Percentiles rank a stretch among this genome's conserved stretches.
phyloP scores from a whole-genome alignment of 2,797 vertebrate genomes.

The Anas bernieri region DNA sequence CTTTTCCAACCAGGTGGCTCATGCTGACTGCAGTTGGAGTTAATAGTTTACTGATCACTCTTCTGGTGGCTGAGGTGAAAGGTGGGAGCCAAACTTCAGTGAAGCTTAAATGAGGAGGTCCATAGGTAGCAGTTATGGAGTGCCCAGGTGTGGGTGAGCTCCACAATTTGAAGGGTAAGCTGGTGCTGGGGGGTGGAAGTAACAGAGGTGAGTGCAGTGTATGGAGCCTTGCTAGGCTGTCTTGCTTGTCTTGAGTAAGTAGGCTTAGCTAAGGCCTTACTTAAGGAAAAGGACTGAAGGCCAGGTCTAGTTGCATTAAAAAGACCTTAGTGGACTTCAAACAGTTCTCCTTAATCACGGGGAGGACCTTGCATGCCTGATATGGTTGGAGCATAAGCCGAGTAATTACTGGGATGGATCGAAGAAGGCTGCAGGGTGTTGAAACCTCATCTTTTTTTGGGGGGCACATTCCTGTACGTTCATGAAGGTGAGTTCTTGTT shows the following conservation, averaged over 20 bases:
- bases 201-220: not conserved
- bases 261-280: not conserved
- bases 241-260: not conserved
- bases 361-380: not conserved
- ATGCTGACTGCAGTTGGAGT: not conserved
- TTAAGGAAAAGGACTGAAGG: not conserved
- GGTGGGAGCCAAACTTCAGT: not conserved
- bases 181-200: not conserved
- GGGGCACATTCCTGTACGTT: accelerated
- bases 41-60: not conserved
- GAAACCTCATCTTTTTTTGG: not conserved
- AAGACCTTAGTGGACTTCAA: not conserved
- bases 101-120: not conserved
- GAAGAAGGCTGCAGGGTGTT: not conserved
- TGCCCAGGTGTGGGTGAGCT: not conserved
- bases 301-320: not conserved
- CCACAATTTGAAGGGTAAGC: not conserved
- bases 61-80: not conserved
- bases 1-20: not conserved
- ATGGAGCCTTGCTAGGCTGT: not conserved
- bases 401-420: not conserved
- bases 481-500: not conserved
- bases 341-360: not conserved
- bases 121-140: not conserved
- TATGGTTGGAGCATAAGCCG: not conserved